These are phyloP conservation scores for Drosophila sp. DNA, from an alignment of 1,140 invertebrate species.

Conservation along the genomic window DNA sequence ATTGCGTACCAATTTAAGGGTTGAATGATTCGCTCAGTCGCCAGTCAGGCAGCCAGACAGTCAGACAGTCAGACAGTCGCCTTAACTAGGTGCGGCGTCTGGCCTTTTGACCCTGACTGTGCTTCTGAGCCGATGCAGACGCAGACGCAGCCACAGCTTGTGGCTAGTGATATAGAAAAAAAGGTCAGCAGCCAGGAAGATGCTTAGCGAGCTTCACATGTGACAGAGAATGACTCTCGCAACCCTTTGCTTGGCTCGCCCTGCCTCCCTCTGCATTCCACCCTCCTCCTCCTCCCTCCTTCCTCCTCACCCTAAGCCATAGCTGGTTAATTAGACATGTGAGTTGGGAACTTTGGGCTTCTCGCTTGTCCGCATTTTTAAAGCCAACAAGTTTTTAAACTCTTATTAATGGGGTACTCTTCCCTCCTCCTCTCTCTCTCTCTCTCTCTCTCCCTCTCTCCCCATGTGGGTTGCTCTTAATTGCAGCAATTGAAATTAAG, in stretches of 20 bases:
- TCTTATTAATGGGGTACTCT: slow-evolving; percentile 70
- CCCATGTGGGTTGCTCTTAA: slow-evolving; percentile 67
- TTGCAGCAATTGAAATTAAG: slow-evolving; percentile 82
- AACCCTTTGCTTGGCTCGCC: slow-evolving; percentile 37
- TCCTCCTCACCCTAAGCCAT: neutral
- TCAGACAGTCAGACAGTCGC: slow-evolving; percentile 29
- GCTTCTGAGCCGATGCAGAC: slow-evolving; percentile 37
- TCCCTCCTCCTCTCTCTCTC: no score
- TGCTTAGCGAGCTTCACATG: slow-evolving; percentile 62
- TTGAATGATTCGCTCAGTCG: slow-evolving; percentile 73
- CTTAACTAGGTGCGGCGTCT: slow-evolving; percentile 71
- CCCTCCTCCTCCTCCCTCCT: neutral
- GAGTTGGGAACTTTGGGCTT: slow-evolving; percentile 57
- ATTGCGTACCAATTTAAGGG: slow-evolving; percentile 83
- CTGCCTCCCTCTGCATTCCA: neutral
- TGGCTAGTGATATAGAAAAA: slow-evolving; percentile 80
- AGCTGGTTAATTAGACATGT: slow-evolving; percentile 78
- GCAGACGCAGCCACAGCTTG: slow-evolving; percentile 49
- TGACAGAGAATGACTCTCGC: slow-evolving; percentile 10
- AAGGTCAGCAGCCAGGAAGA: slow-evolving; percentile 73
- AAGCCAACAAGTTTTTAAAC: slow-evolving; percentile 67
- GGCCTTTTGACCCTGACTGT: slow-evolving; percentile 60
- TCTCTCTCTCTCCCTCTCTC: no score
- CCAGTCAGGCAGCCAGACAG: slow-evolving; percentile 29
- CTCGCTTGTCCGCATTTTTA: slow-evolving; percentile 27